These are phyloP conservation scores for Achatina immaculata DNA, from an alignment of 1,140 invertebrate species.

Conservation along the genomic window DNA sequence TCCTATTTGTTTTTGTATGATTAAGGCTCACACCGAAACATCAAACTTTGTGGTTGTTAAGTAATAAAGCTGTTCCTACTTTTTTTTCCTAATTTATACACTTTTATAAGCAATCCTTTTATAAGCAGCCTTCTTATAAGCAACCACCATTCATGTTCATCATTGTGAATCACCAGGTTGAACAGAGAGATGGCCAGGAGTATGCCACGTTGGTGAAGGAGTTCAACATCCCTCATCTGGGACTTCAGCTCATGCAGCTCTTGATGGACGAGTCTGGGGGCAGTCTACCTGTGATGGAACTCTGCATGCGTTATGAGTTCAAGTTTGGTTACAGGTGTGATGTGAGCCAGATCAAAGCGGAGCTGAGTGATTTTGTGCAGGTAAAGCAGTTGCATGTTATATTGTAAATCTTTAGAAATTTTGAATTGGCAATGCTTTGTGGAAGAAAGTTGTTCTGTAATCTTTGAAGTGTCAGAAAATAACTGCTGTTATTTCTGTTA, in stretches of 20 bases:
- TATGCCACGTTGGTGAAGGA: slow-evolving; percentile 57
- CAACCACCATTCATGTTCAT: too few relatives aligned
- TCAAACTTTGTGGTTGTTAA: too few relatives aligned
- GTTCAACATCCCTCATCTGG: slow-evolving; percentile 65
- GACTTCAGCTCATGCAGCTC: slow-evolving; percentile 74
- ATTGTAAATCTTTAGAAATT: too few relatives aligned
- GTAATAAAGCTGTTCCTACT: too few relatives aligned
- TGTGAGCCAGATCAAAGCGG: slow-evolving; percentile 72
- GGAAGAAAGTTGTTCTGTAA: background rate
- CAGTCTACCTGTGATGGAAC: slow-evolving; percentile 72
- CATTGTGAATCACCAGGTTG: slow-evolving; percentile 48
- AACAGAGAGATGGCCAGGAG: slow-evolving; percentile 50
- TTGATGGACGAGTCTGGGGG: slow-evolving; percentile 75
- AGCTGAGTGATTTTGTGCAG: slow-evolving; percentile 73
- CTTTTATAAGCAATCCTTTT: too few relatives aligned
- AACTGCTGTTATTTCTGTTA: background rate
- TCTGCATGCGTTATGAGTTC: slow-evolving; percentile 72
- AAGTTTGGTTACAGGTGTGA: slow-evolving; percentile 72
- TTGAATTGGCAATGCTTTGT: background rate
- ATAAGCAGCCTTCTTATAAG: too few relatives aligned
- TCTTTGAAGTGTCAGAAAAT: background rate
- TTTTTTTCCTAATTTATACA: too few relatives aligned
- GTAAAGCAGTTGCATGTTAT: slow-evolving; percentile 62
- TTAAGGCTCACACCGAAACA: too few relatives aligned
- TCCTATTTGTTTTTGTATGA: too few relatives aligned